phyloP scores from a whole-genome alignment of 1,140 invertebrate genomes.

The Oscheius sp. region DNA sequence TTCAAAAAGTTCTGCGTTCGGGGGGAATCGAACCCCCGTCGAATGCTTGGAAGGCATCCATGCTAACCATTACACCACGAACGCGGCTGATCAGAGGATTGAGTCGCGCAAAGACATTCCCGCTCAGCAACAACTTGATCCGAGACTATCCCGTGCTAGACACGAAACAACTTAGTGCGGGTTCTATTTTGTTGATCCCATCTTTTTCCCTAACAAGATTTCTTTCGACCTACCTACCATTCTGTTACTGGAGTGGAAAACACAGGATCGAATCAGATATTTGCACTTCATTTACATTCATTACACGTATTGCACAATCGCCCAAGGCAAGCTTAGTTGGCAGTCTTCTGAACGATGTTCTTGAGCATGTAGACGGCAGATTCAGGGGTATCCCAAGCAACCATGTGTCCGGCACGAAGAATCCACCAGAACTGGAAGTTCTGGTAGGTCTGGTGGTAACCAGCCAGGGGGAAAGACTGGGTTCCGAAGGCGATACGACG shows the following conservation, averaged over 20 bases:
- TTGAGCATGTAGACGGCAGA: constrained; percentile 34
- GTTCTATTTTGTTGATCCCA: too few species aligned
- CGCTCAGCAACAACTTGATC: too few species aligned
- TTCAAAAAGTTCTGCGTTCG: constrained; percentile 24
- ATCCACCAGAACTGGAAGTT: constrained; percentile 61
- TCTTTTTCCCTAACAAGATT: too few species aligned
- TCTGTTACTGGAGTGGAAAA: too few species aligned
- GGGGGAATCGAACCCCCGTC: constrained; percentile 27
- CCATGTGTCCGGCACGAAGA: constrained; percentile 61
- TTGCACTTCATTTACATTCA: too few species aligned
- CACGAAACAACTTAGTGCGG: too few species aligned
- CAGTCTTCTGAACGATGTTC: constrained; percentile 5
- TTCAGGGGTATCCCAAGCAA: constrained; percentile 34
- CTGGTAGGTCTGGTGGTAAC: constrained; percentile 50
- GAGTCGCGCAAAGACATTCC: too few species aligned
- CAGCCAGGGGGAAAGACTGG: constrained; percentile 37
- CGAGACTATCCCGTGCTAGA: too few species aligned
- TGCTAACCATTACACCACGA: constrained; percentile 34
- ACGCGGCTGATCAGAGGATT: constrained; percentile 15
- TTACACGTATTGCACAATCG: too few species aligned
- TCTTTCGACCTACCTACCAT: too few species aligned
- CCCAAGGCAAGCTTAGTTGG: too few species aligned
- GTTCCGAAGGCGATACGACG: constrained; percentile 42
- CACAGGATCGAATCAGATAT: too few species aligned
- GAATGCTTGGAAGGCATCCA: constrained; percentile 34